Evolutionary conservation across 2,888 invertebrate species (phyloP).

Genomic region (Luffia ferchaultella): DNA sequence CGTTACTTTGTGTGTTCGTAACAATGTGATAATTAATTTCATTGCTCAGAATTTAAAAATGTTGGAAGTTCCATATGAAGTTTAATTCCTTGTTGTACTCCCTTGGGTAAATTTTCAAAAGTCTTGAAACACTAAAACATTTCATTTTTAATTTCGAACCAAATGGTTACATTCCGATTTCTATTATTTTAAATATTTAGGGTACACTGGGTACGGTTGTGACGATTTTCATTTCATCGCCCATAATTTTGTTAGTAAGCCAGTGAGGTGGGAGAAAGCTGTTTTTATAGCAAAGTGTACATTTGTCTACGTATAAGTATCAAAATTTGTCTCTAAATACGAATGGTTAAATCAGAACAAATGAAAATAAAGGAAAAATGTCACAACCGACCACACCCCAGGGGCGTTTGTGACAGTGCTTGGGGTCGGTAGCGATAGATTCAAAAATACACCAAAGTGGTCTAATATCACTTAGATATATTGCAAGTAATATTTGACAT

Average conservation of each 20-base stretch:
- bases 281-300: neutral
- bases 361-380: constrained; percentile 5
- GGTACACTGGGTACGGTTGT: constrained; percentile 3
- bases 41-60: too few species aligned
- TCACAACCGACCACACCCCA: constrained; percentile 10
- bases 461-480: too few species aligned
- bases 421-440: constrained; percentile 10
- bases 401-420: constrained; percentile 10
- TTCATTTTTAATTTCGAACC: too few species aligned
- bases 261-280: constrained; percentile 1
- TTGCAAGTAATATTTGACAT: too few species aligned
- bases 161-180: too few species aligned
- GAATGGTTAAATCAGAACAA: neutral
- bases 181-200: too few species aligned
- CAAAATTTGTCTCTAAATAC: constrained; percentile 3
- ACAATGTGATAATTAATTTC: too few species aligned
- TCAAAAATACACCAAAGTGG: neutral
- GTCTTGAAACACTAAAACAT: too few species aligned
- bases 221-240: constrained; percentile 4
- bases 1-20: too few species aligned
- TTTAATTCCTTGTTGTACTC: too few species aligned
- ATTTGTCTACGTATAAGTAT: constrained; percentile 3
- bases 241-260: constrained; percentile 1
- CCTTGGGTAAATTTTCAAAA: too few species aligned
- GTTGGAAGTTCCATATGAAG: too few species aligned